phyloP scores from a whole-genome alignment of 64 coral and sea anemone species.

The Orbicella faveolata region DNA sequence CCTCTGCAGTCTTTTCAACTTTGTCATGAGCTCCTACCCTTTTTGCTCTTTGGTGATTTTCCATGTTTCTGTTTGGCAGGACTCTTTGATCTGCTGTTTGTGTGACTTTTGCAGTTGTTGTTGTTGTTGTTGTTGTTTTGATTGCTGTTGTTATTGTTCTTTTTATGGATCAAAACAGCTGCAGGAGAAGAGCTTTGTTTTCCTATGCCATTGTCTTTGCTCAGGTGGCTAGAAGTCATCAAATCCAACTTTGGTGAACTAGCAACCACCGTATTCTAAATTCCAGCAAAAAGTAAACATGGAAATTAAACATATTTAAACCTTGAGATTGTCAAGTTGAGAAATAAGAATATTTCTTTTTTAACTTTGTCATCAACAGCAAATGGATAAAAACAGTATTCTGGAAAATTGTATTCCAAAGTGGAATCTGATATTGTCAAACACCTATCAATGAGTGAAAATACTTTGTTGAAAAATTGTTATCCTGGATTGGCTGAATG shows the following conservation, averaged over 20 bases:
- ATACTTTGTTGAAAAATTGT: too few species aligned
- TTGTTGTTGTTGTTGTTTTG: slow-evolving; percentile 37
- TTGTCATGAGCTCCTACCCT: slow-evolving; percentile 1
- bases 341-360: background rate
- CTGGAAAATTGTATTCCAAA: too few species aligned
- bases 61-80: background rate
- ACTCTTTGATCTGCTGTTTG: background rate
- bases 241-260: slow-evolving; percentile 31
- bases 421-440: too few species aligned
- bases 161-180: background rate
- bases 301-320: background rate
- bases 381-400: too few species aligned
- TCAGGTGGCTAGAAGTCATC: background rate
- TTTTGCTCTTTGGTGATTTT: slow-evolving; percentile 35
- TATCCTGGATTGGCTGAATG: too few species aligned
- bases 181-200: background rate
- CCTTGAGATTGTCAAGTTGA: background rate
- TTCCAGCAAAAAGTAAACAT: background rate
- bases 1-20: background rate
- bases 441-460: too few species aligned
- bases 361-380: too few species aligned
- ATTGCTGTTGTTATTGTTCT: slow-evolving; percentile 11
- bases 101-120: background rate
- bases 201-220: slow-evolving; percentile 39
- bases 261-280: slow-evolving; percentile 33